Base-by-base conservation (phyloP, 2,888 invertebrate genomes). In the Cerceris ruficornis region DNA sequence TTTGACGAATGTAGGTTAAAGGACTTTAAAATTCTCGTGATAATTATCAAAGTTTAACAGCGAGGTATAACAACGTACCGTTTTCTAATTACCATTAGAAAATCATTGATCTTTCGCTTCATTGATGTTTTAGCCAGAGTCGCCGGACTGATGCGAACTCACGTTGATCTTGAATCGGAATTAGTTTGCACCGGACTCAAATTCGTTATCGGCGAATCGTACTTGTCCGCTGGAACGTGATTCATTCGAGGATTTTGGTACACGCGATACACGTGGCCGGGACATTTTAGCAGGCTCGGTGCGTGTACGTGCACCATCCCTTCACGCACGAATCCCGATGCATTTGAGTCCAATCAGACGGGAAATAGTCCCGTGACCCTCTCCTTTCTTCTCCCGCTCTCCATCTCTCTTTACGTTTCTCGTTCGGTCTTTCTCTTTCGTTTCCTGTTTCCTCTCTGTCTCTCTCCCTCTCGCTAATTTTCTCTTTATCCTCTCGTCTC, bases 311-410 rank as follows among this genome's bases (percentile, higher is more conserved):
- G 66, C 52, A 62, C 17, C 39, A 58, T 50, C 15, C 59, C 66
- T 41, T 39, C 7, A 42, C 69, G 58, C 66, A 46, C 67, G 50
- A 69, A 59, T 59, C 70, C 64, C 42, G 55, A 66, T 67, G 65
- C 62, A 77, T 81, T 76, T 73, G 78, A 62, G 78, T 76, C 75
- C 80, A 79, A 83, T 85, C 85, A 74, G 78, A 75, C 69, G 78
- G 75, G 83, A 81, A 83, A 85, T 79, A 83, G 71, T 69, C 74
- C 17, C 73, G 66, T 52, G 66, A 70, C 69, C 77, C 71, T 59
- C 82, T 43, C 57, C 70, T 79, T 50, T 55, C 70, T 69, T 74
- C 74, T n/a, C 42, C 57, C 72, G 65, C 73, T 52, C 64, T 69
- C 72, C 49, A 69, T 80, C 52, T 55, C 59, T 28, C 41, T n/a